Base-by-base conservation (phyloP, 1,140 invertebrate species). In the Calliphora vicina region DNA sequence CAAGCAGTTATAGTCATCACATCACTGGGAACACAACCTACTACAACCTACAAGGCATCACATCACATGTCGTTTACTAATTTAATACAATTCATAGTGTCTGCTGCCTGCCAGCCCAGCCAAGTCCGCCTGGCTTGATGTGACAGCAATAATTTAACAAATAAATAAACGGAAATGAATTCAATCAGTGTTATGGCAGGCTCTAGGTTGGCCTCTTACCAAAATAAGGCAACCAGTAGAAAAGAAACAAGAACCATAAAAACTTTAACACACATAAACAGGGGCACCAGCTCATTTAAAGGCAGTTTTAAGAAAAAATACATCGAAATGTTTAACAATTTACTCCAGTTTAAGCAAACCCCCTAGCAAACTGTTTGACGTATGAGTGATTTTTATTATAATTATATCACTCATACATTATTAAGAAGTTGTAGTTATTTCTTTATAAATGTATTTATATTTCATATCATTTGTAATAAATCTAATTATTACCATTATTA, bases 101-200 rank as follows among this genome's bases (percentile, higher is more conserved):
- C 61, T 67, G 45, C 61, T 67, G 61, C 61, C 61, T 25, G 61
- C 61, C 61, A 23, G 61, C n/a, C 61, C 25, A n/a, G n/a, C n/a
- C n/a, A n/a, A n/a, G 61, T n/a, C 23, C n/a, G 61, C n/a, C 10
- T 29, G 27, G 29, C 35, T 43, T 78, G 74, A 78, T 78, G 74
- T 78, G 74, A 25, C 74, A 78, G 74, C 74, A 78, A 78, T 78
- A 78, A 78, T 78, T 78, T 78, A 43, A 43, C 74, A 78, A 78
- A 78, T 78, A 78, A 78, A 78, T 78, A 78, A 78, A 78, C 74
- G 74, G 74, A 78, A 78, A 78, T 78, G 74, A 78, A 78, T 78
- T 78, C 74, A 78, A 78, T 78, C 74, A 78, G 42, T 43, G 74
- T 43, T 43, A 76, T 17, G 35, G 35, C 35, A 43, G 35, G 8